Percentiles rank a stretch among this genome's conserved stretches.
Conservation (phyloP, 1,140 invertebrate species). For the Conopomorpha cramerella region DNA sequence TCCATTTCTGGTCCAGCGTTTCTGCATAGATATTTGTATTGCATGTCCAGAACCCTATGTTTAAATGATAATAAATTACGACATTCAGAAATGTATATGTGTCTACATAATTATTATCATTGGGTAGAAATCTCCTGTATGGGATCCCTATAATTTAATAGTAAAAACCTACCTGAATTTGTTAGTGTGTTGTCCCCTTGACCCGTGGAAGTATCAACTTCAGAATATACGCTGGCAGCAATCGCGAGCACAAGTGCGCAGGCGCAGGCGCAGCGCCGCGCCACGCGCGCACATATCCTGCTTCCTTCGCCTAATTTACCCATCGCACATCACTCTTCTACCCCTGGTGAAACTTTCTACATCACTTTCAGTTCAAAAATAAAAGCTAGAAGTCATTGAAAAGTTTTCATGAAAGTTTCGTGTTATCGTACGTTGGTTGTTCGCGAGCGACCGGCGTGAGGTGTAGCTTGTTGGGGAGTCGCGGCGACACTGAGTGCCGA, state of each 20-base stretch:
- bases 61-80: no score
- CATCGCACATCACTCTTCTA: slow-evolving; percentile 14
- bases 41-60: no score
- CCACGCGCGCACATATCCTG: slow-evolving; percentile 33
- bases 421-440: no score
- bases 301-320: slow-evolving; percentile 13
- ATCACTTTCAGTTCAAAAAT: slow-evolving; percentile 24
- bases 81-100: no score
- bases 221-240: slow-evolving; percentile 27
- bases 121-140: no score
- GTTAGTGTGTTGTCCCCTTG: slow-evolving; percentile 44
- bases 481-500: slow-evolving; percentile 10
- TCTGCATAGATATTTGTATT: no score
- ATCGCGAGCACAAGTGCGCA: slow-evolving; percentile 16
- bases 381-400: background rate
- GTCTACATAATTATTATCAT: no score
- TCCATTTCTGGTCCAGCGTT: no score
- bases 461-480: no score
- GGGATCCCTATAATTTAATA: background rate
- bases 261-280: slow-evolving; percentile 26
- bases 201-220: slow-evolving; percentile 47
- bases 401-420: background rate
- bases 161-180: slow-evolving; percentile 51
- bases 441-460: no score
- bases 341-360: slow-evolving; percentile 40